These are phyloP conservation scores for Pyrgilauda ruficollis DNA, from an alignment of 2,113 vertebrate species.

Conservation along the genomic window DNA sequence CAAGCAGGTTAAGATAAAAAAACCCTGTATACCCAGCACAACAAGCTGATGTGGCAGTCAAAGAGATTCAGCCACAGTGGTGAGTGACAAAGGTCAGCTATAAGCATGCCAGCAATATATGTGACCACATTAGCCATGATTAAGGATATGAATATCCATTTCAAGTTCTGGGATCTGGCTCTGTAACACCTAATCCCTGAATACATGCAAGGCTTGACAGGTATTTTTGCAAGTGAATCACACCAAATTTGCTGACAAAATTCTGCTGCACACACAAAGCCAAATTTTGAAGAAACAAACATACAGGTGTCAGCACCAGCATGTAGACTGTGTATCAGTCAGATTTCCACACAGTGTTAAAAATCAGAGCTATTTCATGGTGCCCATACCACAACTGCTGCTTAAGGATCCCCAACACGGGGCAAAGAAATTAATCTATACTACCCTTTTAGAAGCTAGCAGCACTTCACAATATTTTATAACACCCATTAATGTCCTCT, in stretches of 20 bases:
- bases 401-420: background rate
- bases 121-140: accelerated
- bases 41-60: background rate
- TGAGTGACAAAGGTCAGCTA: background rate
- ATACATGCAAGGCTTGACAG: background rate
- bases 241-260: background rate
- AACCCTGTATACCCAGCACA: accelerated
- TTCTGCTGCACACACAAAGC: background rate
- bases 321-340: background rate
- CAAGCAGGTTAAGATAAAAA: background rate
- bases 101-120: background rate
- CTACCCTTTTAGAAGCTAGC: background rate
- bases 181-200: background rate
- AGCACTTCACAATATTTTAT: background rate
- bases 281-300: background rate
- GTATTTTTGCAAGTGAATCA: background rate
- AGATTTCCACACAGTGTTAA: background rate
- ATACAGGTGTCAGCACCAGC: background rate
- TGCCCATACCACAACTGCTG: background rate
- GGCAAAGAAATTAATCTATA: background rate
- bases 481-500: background rate
- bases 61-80: background rate
- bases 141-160: background rate
- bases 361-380: background rate
- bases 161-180: background rate